phyloP scores from a whole-genome alignment of 1,140 invertebrate species.

The Cheumatopsyche charites region DNA sequence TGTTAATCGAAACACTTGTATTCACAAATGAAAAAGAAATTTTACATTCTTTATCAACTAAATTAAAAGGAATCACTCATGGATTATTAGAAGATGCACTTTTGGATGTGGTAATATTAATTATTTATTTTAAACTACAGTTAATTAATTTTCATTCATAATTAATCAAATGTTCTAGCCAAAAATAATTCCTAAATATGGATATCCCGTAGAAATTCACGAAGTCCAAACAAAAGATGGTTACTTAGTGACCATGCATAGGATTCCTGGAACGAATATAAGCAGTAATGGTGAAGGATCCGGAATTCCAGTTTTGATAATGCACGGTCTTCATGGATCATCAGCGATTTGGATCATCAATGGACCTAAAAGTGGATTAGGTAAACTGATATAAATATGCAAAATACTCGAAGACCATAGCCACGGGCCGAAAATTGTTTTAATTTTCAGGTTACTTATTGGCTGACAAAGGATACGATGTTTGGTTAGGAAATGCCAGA shows the following conservation, averaged over 20 bases:
- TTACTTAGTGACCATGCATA: slow-evolving; percentile 65
- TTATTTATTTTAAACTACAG: not conserved
- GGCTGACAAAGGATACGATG: slow-evolving; percentile 70
- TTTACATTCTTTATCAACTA: too few species aligned
- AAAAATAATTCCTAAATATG: slow-evolving; percentile 60
- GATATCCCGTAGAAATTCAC: slow-evolving; percentile 66
- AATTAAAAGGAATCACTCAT: too few species aligned
- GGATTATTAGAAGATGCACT: too few species aligned
- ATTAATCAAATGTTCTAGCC: slow-evolving; percentile 29
- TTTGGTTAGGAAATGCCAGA: slow-evolving; percentile 74
- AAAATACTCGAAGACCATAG: too few species aligned
- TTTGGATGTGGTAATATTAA: too few species aligned
- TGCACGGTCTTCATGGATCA: slow-evolving; percentile 69
- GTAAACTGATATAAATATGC: too few species aligned
- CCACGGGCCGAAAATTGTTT: too few species aligned
- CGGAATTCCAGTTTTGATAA: slow-evolving; percentile 58
- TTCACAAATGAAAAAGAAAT: too few species aligned
- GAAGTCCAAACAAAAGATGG: slow-evolving; percentile 66
- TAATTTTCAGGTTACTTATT: slow-evolving; percentile 53
- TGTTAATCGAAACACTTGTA: too few species aligned
- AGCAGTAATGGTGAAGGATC: slow-evolving; percentile 55
- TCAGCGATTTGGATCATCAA: slow-evolving; percentile 66
- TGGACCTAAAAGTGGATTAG: slow-evolving; percentile 60
- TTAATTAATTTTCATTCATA: too few species aligned
- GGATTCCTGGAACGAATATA: slow-evolving; percentile 59